Conservation (phyloP, 2,888 invertebrate species). For the Drosophila emarginata region DNA sequence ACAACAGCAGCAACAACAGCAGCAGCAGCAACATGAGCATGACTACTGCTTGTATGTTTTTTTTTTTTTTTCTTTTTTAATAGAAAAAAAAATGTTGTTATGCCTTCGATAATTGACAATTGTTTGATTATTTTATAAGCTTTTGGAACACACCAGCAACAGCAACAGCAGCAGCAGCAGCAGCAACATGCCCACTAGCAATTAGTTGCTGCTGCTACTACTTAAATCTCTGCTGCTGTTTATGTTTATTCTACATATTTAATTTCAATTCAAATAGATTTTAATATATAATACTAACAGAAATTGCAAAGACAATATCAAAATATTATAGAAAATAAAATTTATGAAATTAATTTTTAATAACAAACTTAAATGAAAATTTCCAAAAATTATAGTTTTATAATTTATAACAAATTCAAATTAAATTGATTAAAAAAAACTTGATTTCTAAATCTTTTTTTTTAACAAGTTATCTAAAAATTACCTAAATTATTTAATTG, state of each 20-base stretch:
- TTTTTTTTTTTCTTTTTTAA: background rate
- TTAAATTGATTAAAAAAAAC: too few relatives aligned
- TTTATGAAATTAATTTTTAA: too few relatives aligned
- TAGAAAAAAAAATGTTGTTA: conserved; percentile 35
- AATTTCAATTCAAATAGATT: background rate
- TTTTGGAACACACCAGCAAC: conserved; percentile 36
- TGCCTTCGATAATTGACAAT: conserved; percentile 73
- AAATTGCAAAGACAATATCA: too few relatives aligned
- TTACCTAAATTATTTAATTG: too few relatives aligned
- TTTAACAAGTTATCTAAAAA: too few relatives aligned
- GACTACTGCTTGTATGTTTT: conserved; percentile 39
- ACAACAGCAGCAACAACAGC: conserved; percentile 63
- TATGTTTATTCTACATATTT: too few relatives aligned
- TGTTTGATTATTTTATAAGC: conserved; percentile 66
- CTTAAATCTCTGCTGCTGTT: conserved; percentile 23
- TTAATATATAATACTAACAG: too few relatives aligned
- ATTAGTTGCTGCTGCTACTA: conserved; percentile 14
- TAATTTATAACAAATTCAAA: too few relatives aligned
- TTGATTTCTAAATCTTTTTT: too few relatives aligned
- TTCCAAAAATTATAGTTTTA: too few relatives aligned
- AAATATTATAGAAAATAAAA: too few relatives aligned
- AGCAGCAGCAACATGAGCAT: conserved; percentile 35
- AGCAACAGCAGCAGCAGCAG: conserved; percentile 17
- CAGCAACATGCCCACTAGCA: conserved; percentile 34
- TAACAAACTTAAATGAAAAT: too few relatives aligned